phyloP scores from a whole-genome alignment of 2,797 vertebrate genomes.

The Gymnothorax reevesii region DNA sequence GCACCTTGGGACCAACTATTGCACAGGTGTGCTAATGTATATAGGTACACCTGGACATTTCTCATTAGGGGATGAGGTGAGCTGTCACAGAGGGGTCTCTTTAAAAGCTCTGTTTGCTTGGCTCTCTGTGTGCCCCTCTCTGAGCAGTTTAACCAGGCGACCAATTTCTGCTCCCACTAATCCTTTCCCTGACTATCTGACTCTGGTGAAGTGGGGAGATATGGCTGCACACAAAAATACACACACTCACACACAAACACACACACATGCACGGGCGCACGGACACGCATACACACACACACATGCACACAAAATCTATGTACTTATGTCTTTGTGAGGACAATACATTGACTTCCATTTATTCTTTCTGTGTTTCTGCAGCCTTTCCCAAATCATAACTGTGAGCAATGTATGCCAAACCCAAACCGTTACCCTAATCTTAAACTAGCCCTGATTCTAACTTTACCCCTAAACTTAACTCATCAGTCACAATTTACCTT shows the following conservation, averaged over 20 bases:
- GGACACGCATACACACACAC: conserved; percentile 44
- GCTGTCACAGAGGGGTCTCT: background rate
- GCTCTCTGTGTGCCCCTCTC: background rate
- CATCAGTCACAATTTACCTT: too few species aligned
- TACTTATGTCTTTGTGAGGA: too few species aligned
- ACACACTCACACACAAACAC: conserved; percentile 62
- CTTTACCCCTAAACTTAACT: too few species aligned
- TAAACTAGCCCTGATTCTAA: too few species aligned
- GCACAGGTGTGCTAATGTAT: background rate
- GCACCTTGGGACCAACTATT: background rate
- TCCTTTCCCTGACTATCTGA: conserved; percentile 74
- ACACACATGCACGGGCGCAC: conserved; percentile 72
- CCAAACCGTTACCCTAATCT: too few species aligned
- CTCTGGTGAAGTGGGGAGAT: conserved; percentile 75
- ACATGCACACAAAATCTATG: too few species aligned
- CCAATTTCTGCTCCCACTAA: conserved; percentile 24
- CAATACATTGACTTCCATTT: too few species aligned
- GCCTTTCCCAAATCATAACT: too few species aligned
- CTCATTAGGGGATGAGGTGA: background rate
- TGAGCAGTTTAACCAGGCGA: conserved; percentile 34
- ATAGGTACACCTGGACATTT: background rate
- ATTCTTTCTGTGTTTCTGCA: too few species aligned
- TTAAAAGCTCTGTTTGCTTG: background rate
- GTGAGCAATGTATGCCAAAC: too few species aligned
- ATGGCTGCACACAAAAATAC: conserved; percentile 67